phyloP scores from a whole-genome alignment of 2,888 invertebrate genomes.

The Thymelicus sylvestris region DNA sequence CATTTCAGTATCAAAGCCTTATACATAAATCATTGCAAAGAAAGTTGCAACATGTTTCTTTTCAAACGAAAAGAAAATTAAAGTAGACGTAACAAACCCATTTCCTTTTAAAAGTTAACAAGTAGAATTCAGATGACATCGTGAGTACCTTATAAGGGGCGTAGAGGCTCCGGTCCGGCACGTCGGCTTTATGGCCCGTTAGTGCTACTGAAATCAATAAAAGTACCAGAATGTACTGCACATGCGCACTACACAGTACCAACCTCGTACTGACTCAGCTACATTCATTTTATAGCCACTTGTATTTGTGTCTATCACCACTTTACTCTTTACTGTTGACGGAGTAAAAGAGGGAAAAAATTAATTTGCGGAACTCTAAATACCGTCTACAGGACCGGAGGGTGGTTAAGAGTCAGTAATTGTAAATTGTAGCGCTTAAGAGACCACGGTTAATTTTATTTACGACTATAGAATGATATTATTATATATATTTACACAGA shows the following conservation, averaged over 20 bases:
- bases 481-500: constrained; percentile 23
- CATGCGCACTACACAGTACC: constrained; percentile 73
- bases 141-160: constrained; percentile 82
- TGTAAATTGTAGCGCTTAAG: constrained; percentile 20
- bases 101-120: constrained; percentile 73
- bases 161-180: constrained; percentile 78
- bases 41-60: background rate
- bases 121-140: constrained; percentile 72
- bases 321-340: constrained; percentile 78
- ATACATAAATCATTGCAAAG: no score
- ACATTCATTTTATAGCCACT: constrained; percentile 84
- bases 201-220: constrained; percentile 90
- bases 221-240: constrained; percentile 86
- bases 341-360: constrained; percentile 68
- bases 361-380: constrained; percentile 68
- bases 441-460: constrained; percentile 9
- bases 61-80: constrained; percentile 2
- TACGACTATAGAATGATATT: constrained; percentile 29
- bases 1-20: no score
- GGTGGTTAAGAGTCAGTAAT: constrained; percentile 45
- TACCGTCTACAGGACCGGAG: constrained; percentile 53
- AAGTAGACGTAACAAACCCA: constrained; percentile 15
- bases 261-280: constrained; percentile 78
- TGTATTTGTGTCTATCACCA: constrained; percentile 83
- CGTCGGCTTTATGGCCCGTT: constrained; percentile 85